Percentiles rank a stretch among this genome's conserved stretches.
Conservation (phyloP, 2,797 vertebrate genomes). For the Sciaenops ocellatus region DNA sequence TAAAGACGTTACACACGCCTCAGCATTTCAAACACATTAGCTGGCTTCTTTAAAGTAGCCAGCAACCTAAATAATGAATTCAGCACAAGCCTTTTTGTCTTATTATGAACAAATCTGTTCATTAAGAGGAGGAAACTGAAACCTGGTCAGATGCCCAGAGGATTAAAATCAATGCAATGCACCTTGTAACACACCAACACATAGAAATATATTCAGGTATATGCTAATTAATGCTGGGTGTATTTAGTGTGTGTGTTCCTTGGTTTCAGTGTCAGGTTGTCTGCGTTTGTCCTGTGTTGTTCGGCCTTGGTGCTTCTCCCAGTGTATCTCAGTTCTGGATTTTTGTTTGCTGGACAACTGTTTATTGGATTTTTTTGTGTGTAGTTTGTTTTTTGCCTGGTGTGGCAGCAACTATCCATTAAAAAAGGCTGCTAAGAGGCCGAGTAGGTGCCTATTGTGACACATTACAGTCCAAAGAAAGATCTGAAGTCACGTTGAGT, state of each 20-base stretch:
- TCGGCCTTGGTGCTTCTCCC: no score
- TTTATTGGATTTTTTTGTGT: no score
- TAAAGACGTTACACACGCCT: slow-evolving; percentile 47
- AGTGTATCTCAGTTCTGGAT: no score
- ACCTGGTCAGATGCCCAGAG: slow-evolving; percentile 18
- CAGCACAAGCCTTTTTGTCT: slow-evolving; percentile 1
- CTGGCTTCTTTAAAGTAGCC: slow-evolving; percentile 29
- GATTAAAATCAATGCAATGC: slow-evolving; percentile 21
- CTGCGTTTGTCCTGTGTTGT: no score
- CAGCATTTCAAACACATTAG: slow-evolving; percentile 55
- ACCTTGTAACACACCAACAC: slow-evolving; percentile 10
- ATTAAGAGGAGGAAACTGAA: slow-evolving; percentile 25
- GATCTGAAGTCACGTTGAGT: no score
- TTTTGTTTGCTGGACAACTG: no score
- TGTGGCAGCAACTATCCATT: no score
- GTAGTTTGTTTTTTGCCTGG: no score
- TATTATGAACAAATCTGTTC: slow-evolving; percentile 15
- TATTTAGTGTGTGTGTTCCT: background rate
- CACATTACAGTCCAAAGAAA: no score
- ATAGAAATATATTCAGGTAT: slow-evolving; percentile 4
- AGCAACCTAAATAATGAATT: slow-evolving; percentile 39
- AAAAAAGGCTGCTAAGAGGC: no score
- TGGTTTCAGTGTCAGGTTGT: no score
- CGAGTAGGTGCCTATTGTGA: no score
- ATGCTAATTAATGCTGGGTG: background rate